These are phyloP conservation scores for Sarcophaga bullata DNA, from an alignment of 1,140 invertebrate genomes.

Conservation along the genomic window DNA sequence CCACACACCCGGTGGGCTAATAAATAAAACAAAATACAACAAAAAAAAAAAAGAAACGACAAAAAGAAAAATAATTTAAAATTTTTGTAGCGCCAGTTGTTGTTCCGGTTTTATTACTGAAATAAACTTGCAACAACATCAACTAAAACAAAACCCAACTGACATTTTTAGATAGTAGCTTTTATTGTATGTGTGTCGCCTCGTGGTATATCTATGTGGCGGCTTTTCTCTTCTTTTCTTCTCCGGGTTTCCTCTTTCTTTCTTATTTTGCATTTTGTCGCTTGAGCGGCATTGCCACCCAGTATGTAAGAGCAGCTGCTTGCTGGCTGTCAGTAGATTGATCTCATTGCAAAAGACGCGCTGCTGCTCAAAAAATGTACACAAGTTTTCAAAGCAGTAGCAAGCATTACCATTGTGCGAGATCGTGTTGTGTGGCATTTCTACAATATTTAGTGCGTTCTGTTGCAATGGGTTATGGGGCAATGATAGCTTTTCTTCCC, in stretches of 20 bases:
- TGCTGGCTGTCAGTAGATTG: background rate
- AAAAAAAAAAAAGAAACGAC: too few species aligned
- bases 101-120: conserved; percentile 19
- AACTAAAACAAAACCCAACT: background rate
- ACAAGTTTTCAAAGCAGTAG: conserved; percentile 18
- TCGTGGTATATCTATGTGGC: background rate
- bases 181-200: background rate
- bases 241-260: background rate
- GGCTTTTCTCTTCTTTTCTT: conserved; percentile 12
- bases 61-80: background rate
- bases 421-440: conserved; percentile 12
- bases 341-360: background rate
- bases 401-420: background rate
- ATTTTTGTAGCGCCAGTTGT: conserved; percentile 20
- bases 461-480: background rate
- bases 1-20: background rate
- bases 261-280: conserved; percentile 18
- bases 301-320: conserved; percentile 16
- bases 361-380: background rate
- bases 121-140: too few species aligned
- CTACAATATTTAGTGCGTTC: conserved; percentile 3
- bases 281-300: conserved; percentile 16
- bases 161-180: conserved; percentile 6
- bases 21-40: too few species aligned
- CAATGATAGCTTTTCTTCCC: background rate